These are phyloP conservation scores for Perodicticus potto DNA, from an alignment of 2,797 vertebrate genomes.

Conservation along the genomic window DNA sequence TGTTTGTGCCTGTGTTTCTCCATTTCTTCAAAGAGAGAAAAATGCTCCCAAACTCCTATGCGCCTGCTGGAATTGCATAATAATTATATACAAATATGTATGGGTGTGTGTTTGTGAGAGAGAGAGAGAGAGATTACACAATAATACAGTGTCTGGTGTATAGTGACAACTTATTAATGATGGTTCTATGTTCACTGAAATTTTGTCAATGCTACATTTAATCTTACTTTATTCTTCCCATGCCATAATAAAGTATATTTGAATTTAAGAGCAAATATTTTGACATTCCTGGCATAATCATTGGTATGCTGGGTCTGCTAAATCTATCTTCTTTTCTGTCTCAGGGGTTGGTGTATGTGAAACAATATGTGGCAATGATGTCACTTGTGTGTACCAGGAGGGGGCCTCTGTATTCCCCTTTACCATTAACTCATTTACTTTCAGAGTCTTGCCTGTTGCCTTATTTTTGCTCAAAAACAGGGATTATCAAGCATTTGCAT, in stretches of 20 bases:
- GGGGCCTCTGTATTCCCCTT: not conserved
- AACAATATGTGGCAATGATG: not conserved
- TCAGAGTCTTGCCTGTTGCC: not conserved
- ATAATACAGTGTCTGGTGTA: not conserved
- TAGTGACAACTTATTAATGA: not conserved
- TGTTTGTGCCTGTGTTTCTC: not conserved
- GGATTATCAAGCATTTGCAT: not conserved
- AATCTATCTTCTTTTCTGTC: not conserved
- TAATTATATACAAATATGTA: not conserved
- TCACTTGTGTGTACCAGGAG: not conserved
- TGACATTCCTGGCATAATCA: not conserved
- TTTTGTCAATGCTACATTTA: not conserved
- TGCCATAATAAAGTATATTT: not conserved
- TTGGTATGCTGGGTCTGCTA: not conserved
- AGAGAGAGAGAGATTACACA: not conserved
- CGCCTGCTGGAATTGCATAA: not conserved
- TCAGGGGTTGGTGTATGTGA: not conserved
- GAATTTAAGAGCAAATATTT: not conserved
- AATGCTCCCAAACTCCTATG: not conserved
- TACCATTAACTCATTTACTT: not conserved
- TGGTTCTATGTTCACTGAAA: not conserved
- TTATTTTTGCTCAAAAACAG: not conserved
- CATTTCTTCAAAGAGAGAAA: not conserved
- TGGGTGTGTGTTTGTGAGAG: too few relatives aligned
- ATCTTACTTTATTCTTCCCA: not conserved